Evolutionary conservation across 1,140 invertebrate genomes (phyloP), one percentile per base, ranked within the genome.

Genomic region (Homarus americanus): DNA sequence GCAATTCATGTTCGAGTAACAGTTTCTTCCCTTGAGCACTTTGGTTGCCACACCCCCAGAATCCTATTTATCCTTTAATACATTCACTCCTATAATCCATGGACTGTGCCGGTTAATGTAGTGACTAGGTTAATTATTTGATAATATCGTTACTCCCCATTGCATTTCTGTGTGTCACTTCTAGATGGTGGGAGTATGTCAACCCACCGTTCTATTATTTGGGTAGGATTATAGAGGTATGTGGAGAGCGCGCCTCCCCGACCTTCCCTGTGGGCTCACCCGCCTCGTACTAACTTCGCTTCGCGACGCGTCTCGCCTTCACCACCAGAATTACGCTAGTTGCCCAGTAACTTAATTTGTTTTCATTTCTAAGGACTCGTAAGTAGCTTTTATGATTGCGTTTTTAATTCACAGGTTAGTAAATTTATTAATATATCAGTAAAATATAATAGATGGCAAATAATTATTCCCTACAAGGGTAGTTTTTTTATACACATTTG

Each of bases 221-320:
- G 36, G 72, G 69, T 24, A 17, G 24, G 66, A 49, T 69, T 40
- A 36, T 44, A n/a, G 69, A 75, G 40, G 34, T 72, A 32, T 44
- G 28, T 4, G 17, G 82, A 85, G 72, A 17, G 66, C 38, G 2
- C 63, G 9, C 69, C 36, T 17, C 7, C 36, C 0, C 38, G 0
- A 20, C 40, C 40, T 28, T 44, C 40, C 34, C 82, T n/a, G 3
- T 36, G 28, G 20, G 82, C 66, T 73, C 69, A 17, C 66, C 69
- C 41, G n/a, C 66, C 40, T 82, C 40, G 63, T n/a, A 85, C 82
- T 85, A 32, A 72, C 58, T 41, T 44, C 17, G n/a, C 63, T 7
- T 32, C 17, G 1, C 24, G 17, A 69, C 44, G n/a, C 53, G n/a
- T 69, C 63, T 32, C n/a, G 0, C n/a, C n/a, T 24, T 32, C 63